Base-by-base conservation (phyloP, 2,888 invertebrate species). In the Hyles lineata region DNA sequence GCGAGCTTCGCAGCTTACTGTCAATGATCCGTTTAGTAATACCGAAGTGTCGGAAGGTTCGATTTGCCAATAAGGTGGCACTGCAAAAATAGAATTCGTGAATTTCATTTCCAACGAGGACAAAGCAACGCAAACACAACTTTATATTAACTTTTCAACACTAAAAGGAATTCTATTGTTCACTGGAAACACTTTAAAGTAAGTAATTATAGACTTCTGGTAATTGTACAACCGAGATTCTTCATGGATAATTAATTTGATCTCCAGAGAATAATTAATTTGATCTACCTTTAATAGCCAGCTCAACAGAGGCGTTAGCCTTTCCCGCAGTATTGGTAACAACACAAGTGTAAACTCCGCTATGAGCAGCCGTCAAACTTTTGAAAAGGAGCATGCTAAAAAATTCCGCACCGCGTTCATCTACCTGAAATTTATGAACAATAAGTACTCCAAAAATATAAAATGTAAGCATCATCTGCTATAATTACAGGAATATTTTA, bases 21-120 rank as follows among this genome's bases (percentile, higher is more conserved):
- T 96, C 74, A 97, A 95, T 71, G 96, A 95, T 78, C 97, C 96
- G 78, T 97, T 97, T 23, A 97, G 95, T 79, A 97, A 95, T 69
- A 97, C 96, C 74, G 97, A 96, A 70, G 96, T 95, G 87, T 97
- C 97, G 81, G 96, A 95, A 8, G 97, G 97, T 87, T 97, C 97
- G 73, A 96, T 95, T 83, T 96, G 95, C 96, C 97, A 97, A 83
- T 96, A 97, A 75, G 97, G 97, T 70, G 97, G 97, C 81, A 97
- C 98, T 98, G 85, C 74, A 85, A 82, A 74, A 70, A 78, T 58
- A 15, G 6, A 55, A 55, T 50, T 74, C 29, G n/a, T 19, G 67
- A 69, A 73, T 72, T 8, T n/a, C 58, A 3, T 29, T 52, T 9
- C 32, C 4, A 32, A 72, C 21, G 59, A 43, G 60, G 35, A n/a